Base-by-base conservation (phyloP, 2,888 invertebrate genomes). In the Phymatocera aterrima region DNA sequence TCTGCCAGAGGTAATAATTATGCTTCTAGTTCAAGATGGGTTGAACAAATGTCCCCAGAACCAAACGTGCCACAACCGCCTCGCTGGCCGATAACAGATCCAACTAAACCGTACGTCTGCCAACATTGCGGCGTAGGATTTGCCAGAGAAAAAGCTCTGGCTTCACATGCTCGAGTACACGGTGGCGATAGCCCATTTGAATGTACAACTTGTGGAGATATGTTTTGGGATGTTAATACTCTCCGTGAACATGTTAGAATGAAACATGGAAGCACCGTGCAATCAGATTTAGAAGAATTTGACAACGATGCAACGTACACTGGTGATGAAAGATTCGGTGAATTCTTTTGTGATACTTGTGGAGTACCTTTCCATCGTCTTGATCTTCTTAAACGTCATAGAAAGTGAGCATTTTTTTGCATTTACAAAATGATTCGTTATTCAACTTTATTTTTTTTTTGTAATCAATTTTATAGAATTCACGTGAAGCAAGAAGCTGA, bases 131-230 rank as follows among this genome's bases (percentile, higher is more conserved):
- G 92, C 0, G 93, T 96, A 78, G 95, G 95, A 4, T 96, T 96
- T 91, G 96, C 96, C 0, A 92, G 96, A 74, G 96, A 96, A 87
- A 97, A 96, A 86, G 96, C 96, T 0, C 90, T 96, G 31, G 94
- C 95, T 77, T 96, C 96, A 0, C 96, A 97, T 87, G 92, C 95
- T 0, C 90, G 96, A 91, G 93, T 96, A 46, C 96, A 96, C 90
- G 95, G 95, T 15, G 95, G 95, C 18, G 96, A 96, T 85, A 95
- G 95, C 18, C 95, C 96, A 0, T 93, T 95, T 83, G 96, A 96
- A 86, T 97, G 97, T 88, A 93, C 93, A 54, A 93, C 94, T 81
- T 97, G 96, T 87, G 95, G 95, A 80, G 96, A 96, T 89, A 94
- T 96, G 93, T 96, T 96, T 88, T 96, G 96, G 96, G 94, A 94